Evolutionary conservation across 2,888 invertebrate species (phyloP).

Genomic region (Labia minor): DNA sequence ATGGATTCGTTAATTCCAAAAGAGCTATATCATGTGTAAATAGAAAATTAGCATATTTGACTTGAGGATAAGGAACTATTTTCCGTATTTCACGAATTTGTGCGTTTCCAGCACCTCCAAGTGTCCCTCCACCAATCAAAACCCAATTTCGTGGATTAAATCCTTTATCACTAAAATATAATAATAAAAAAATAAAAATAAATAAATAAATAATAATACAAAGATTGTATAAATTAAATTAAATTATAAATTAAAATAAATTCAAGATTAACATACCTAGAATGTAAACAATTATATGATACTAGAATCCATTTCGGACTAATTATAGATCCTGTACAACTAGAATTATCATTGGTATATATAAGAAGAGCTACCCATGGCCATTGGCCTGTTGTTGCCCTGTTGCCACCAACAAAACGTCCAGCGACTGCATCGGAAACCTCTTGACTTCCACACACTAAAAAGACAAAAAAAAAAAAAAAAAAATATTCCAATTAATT

Average conservation of each 20-base stretch:
- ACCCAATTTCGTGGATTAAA: slow-evolving; percentile 29
- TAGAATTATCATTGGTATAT: slow-evolving; percentile 36
- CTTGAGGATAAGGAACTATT: slow-evolving; percentile 44
- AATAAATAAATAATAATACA: slow-evolving; percentile 8
- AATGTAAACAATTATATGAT: slow-evolving; percentile 37
- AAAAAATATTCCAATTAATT: neutral
- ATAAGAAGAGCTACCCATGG: slow-evolving; percentile 45
- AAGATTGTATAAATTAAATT: too few species aligned
- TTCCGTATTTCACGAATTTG: slow-evolving; percentile 27
- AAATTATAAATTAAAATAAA: too few species aligned
- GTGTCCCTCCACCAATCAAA: slow-evolving; percentile 28
- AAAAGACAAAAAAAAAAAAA: slow-evolving; percentile 22
- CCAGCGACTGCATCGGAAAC: slow-evolving; percentile 33
- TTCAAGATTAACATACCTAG: too few species aligned
- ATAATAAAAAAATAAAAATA: slow-evolving; percentile 4
- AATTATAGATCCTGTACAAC: slow-evolving; percentile 42
- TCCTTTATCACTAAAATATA: slow-evolving; percentile 28
- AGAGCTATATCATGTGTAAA: slow-evolving; percentile 48
- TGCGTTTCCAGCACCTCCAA: slow-evolving; percentile 16
- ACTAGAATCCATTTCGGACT: slow-evolving; percentile 42
- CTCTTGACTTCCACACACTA: slow-evolving; percentile 38
- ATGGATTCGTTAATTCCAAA: slow-evolving; percentile 41
- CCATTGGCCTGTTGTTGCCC: slow-evolving; percentile 43
- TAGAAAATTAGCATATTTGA: slow-evolving; percentile 45
- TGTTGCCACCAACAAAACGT: slow-evolving; percentile 41